Evolutionary conservation across 2,888 invertebrate species (phyloP).

Genomic region (Monoplex corrugatus): DNA sequence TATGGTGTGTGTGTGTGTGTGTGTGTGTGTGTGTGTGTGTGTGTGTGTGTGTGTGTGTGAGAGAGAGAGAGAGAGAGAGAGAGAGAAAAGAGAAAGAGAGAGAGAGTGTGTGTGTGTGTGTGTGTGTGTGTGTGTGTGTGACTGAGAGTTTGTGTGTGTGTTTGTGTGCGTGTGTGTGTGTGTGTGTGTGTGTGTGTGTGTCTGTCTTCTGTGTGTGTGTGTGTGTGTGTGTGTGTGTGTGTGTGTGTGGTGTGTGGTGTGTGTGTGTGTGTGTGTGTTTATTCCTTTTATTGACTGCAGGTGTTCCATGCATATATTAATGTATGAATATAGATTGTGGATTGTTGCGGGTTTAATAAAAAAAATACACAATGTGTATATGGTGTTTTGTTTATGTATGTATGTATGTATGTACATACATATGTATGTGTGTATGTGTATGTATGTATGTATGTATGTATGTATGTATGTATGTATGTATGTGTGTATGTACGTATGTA

Average conservation of each 20-base stretch:
- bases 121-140: not conserved
- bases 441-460: too few relatives aligned
- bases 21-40: not conserved
- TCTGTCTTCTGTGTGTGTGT: slow-evolving; percentile 1
- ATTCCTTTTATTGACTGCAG: too few relatives aligned
- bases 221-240: not conserved
- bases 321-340: too few relatives aligned
- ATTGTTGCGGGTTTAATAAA: too few relatives aligned
- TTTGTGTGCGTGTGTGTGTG: not conserved
- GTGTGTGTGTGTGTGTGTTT: slow-evolving; percentile 6
- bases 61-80: not conserved
- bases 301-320: too few relatives aligned
- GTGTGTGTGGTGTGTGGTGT: not conserved
- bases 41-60: not conserved
- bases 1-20: not conserved
- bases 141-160: not conserved
- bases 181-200: not conserved
- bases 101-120: not conserved
- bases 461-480: too few relatives aligned
- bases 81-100: too few relatives aligned
- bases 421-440: too few relatives aligned
- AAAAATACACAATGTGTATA: too few relatives aligned
- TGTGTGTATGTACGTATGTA: too few relatives aligned
- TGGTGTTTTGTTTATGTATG: too few relatives aligned
- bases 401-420: too few relatives aligned